phyloP scores from a whole-genome alignment of 2,797 vertebrate species.

The Thalassophryne amazonica region DNA sequence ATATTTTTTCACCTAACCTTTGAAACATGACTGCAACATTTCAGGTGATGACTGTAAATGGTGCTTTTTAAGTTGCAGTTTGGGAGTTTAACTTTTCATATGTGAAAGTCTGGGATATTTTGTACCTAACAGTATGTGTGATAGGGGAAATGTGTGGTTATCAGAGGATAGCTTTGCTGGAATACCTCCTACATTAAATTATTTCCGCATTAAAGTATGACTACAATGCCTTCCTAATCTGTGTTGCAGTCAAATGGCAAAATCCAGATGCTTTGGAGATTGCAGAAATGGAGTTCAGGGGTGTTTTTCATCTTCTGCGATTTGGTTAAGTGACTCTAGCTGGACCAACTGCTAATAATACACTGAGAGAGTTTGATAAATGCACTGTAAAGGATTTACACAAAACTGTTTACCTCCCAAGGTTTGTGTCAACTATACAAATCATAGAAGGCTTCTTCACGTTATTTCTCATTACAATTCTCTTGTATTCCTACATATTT shows the following conservation, averaged over 20 bases:
- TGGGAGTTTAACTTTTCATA: constrained; percentile 8
- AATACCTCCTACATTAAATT: constrained; percentile 28
- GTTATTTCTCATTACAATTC: too few relatives aligned
- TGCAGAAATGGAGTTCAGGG: constrained; percentile 48
- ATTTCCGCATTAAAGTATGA: constrained; percentile 19
- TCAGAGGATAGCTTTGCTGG: constrained; percentile 28
- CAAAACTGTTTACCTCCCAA: too few relatives aligned
- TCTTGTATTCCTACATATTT: too few relatives aligned
- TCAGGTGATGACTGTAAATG: not conserved
- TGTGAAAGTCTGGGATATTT: constrained; percentile 24
- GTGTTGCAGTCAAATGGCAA: constrained; percentile 8
- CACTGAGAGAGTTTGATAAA: constrained; percentile 13
- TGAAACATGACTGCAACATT: not conserved
- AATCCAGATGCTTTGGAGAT: constrained; percentile 21
- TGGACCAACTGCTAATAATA: not conserved
- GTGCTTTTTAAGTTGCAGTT: constrained; percentile 2
- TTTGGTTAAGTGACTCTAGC: constrained; percentile 30
- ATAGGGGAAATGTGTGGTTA: constrained; percentile 26
- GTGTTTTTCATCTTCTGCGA: constrained; percentile 23
- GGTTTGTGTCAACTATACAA: too few relatives aligned
- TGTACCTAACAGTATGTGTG: constrained; percentile 1
- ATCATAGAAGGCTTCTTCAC: too few relatives aligned
- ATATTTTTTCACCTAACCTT: constrained; percentile 17
- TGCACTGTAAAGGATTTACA: too few relatives aligned
- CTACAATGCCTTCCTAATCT: constrained; percentile 7